phyloP scores from a whole-genome alignment of 2,797 vertebrate species.

The Trematomus bernacchii region DNA sequence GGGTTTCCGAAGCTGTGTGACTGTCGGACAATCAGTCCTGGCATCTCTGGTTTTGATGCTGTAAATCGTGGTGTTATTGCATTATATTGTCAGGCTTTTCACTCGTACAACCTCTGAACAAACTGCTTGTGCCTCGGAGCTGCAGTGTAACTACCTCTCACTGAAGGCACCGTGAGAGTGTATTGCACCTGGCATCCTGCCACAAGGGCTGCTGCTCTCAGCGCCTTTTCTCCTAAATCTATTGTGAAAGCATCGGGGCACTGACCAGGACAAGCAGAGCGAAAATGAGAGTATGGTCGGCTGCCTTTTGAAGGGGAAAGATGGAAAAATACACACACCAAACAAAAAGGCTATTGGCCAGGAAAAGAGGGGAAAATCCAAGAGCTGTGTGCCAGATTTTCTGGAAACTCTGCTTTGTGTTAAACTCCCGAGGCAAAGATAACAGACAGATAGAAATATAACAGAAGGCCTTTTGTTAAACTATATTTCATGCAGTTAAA shows the following conservation, averaged over 20 bases:
- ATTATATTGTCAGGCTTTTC: conserved; percentile 23
- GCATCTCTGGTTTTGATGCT: neutral
- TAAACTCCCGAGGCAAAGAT: conserved; percentile 25
- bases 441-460: conserved; percentile 25
- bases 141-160: conserved; percentile 20
- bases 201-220: conserved; percentile 41
- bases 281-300: conserved; percentile 38
- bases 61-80: conserved; percentile 3
- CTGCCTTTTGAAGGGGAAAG: conserved; percentile 36
- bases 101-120: conserved; percentile 7
- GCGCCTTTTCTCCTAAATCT: conserved; percentile 59
- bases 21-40: neutral
- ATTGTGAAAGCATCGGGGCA: conserved; percentile 55
- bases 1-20: neutral
- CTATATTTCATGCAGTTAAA: conserved; percentile 13
- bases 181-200: conserved; percentile 50
- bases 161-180: conserved; percentile 32
- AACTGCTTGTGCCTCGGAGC: conserved; percentile 15
- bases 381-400: neutral
- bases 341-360: conserved; percentile 49
- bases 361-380: conserved; percentile 36
- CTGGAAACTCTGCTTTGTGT: conserved; percentile 24
- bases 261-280: conserved; percentile 42
- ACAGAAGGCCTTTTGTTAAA: neutral
- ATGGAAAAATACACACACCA: conserved; percentile 56